Conservation (phyloP, 1,140 invertebrate genomes). For the Arctopsyche grandis region DNA sequence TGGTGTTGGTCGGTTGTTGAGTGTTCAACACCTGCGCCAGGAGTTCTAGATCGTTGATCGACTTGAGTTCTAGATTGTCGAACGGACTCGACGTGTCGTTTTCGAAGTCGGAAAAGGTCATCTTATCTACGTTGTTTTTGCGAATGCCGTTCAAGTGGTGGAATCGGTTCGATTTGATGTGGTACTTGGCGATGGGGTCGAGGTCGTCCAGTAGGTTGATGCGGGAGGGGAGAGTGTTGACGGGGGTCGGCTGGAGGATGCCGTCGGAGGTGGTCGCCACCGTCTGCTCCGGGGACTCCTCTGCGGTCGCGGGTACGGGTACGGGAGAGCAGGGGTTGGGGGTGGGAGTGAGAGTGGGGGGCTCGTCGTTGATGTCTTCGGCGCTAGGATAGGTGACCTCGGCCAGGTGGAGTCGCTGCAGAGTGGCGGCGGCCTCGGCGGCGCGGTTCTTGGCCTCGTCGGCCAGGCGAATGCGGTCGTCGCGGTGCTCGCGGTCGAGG, state of each 20-base stretch:
- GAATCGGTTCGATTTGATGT: constrained; percentile 57
- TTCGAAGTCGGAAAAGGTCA: constrained; percentile 85
- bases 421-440: constrained; percentile 64
- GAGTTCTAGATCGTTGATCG: constrained; percentile 89
- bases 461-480: constrained; percentile 67
- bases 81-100: constrained; percentile 90
- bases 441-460: constrained; percentile 66
- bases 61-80: constrained; percentile 90
- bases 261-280: constrained; percentile 48
- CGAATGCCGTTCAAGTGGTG: constrained; percentile 19
- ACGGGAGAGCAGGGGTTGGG: constrained; percentile 58
- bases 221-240: constrained; percentile 56
- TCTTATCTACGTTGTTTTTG: constrained; percentile 59
- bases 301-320: not conserved
- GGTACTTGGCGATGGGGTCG: constrained; percentile 59
- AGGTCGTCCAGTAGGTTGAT: constrained; percentile 63
- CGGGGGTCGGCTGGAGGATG: constrained; percentile 58
- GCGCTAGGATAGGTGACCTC: constrained; percentile 69
- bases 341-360: constrained; percentile 62
- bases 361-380: constrained; percentile 64
- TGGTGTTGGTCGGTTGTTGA: constrained; percentile 12
- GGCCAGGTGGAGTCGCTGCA: constrained; percentile 68
- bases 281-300: not conserved
- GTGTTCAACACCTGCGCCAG: constrained; percentile 75
- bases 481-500: constrained; percentile 68